These are phyloP conservation scores for Drosophila mauritiana DNA, from an alignment of 1,140 invertebrate species.

Conservation along the genomic window DNA sequence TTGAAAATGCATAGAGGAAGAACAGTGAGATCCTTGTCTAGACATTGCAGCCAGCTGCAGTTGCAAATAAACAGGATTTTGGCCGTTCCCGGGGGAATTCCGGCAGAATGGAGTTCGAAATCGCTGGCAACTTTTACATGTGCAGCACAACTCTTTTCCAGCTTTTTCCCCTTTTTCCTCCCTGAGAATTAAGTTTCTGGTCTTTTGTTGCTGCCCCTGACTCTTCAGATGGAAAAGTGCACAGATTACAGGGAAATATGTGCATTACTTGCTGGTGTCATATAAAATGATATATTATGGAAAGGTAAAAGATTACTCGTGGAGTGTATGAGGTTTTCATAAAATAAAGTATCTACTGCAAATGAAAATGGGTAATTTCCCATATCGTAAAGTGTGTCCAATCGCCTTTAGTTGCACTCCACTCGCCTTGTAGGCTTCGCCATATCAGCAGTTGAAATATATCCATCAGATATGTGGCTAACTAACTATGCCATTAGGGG, in stretches of 20 bases:
- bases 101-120: constrained; percentile 26
- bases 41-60: constrained; percentile 14
- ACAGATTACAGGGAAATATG: neutral
- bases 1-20: neutral
- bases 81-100: constrained; percentile 18
- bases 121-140: constrained; percentile 3
- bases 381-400: neutral
- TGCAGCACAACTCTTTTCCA: constrained; percentile 12
- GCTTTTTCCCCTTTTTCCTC: neutral
- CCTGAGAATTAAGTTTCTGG: constrained; percentile 4
- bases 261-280: neutral
- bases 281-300: neutral
- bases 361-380: no score
- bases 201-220: constrained; percentile 4
- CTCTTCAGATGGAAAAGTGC: constrained; percentile 18
- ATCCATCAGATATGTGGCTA: neutral
- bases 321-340: neutral
- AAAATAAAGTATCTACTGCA: neutral
- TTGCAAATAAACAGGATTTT: constrained; percentile 38
- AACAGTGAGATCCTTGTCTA: constrained; percentile 32
- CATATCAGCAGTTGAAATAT: neutral
- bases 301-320: neutral
- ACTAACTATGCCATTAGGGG: neutral
- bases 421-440: neutral
- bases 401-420: neutral